Conservation (phyloP, 2,888 invertebrate genomes). For the Tetanocera ferruginea region DNA sequence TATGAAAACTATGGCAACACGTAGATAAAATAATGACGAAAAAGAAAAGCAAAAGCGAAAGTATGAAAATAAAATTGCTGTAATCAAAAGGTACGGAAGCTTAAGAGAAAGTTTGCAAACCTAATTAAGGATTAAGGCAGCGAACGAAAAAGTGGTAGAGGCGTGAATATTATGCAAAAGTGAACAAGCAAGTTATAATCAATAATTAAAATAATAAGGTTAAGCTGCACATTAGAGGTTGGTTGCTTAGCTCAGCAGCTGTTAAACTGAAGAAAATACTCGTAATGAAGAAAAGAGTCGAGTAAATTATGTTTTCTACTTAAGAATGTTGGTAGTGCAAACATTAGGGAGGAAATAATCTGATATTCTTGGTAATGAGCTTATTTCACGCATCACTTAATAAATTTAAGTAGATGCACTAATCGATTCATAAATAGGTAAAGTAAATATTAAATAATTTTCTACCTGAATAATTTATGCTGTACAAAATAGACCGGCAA, state of each 20-base stretch:
- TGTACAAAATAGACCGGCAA: too few species aligned
- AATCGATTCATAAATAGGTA: too few species aligned
- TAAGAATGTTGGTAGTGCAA: too few species aligned
- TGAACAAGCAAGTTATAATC: neutral
- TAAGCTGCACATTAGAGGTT: neutral
- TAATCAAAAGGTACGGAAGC: neutral
- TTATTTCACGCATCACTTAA: neutral
- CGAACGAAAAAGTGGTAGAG: too few species aligned
- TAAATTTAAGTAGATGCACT: neutral
- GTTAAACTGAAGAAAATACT: neutral
- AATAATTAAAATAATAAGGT: conserved; percentile 10
- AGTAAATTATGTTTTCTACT: neutral
- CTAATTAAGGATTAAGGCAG: neutral
- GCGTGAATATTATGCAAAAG: neutral
- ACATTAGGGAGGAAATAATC: neutral
- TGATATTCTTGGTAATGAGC: neutral
- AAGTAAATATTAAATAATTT: too few species aligned
- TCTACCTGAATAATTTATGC: too few species aligned
- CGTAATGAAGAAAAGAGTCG: neutral
- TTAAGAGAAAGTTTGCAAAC: neutral
- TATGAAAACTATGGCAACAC: conserved; percentile 10
- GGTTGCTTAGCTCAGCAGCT: neutral
- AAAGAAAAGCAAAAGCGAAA: neutral
- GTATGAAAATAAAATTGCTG: neutral
- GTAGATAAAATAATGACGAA: neutral